These are phyloP conservation scores for Antheraea mylitta DNA, from an alignment of 1,140 invertebrate species.

Conservation along the genomic window DNA sequence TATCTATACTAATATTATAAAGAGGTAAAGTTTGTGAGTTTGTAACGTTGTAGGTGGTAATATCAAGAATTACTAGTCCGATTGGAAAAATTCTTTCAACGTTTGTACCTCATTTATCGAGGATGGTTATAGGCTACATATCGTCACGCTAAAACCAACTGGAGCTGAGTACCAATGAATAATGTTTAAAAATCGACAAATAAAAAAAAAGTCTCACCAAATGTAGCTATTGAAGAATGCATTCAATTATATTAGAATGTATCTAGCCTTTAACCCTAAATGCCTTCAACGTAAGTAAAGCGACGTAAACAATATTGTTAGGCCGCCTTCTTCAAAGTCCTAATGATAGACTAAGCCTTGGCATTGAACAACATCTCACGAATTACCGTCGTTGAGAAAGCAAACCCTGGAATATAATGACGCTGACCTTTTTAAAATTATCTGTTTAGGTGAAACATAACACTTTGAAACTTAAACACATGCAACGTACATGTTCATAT, in stretches of 20 bases:
- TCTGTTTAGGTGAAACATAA: background rate
- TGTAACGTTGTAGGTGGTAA: too few relatives aligned
- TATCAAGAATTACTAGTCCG: too few relatives aligned
- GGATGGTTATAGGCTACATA: too few relatives aligned
- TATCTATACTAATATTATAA: too few relatives aligned
- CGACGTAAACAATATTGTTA: slow-evolving; percentile 31
- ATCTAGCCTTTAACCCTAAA: background rate
- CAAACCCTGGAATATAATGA: background rate
- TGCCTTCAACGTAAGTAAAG: slow-evolving; percentile 15
- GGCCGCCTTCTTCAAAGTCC: slow-evolving; percentile 25
- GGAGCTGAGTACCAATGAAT: too few relatives aligned
- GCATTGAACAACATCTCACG: slow-evolving; percentile 21
- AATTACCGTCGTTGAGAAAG: slow-evolving; percentile 31
- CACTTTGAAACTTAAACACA: background rate
- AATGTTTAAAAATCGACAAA: too few relatives aligned
- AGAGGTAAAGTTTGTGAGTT: too few relatives aligned
- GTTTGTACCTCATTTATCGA: too few relatives aligned
- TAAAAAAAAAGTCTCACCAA: too few relatives aligned
- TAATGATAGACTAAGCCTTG: slow-evolving; percentile 24
- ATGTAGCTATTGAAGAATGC: background rate
- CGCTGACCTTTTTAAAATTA: background rate
- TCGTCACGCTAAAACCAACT: too few relatives aligned
- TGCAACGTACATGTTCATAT: too few relatives aligned
- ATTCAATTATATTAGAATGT: background rate
- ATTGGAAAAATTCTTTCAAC: too few relatives aligned